Evolutionary conservation across 2,113 vertebrate genomes (phyloP).

Genomic region (Thomomys bottae): DNA sequence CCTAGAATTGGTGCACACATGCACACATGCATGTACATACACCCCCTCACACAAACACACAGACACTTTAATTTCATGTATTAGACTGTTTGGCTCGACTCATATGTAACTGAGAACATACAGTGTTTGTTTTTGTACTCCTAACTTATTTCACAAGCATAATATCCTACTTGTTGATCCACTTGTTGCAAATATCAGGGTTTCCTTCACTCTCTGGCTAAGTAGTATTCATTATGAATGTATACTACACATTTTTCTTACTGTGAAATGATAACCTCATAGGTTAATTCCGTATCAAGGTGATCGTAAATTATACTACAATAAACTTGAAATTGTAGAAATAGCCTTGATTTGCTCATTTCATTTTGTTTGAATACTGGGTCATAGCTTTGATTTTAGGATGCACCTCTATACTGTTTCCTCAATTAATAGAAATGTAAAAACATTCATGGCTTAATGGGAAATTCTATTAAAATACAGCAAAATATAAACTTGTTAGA

Average conservation of each 20-base stretch:
- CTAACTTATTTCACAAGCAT: not conserved
- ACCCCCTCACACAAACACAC: too few species aligned
- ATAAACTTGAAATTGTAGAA: too few species aligned
- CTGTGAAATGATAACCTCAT: not conserved
- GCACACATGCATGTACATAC: too few species aligned
- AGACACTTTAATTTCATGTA: too few species aligned
- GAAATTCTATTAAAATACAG: not conserved
- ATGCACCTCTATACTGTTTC: not conserved
- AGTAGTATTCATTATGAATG: not conserved
- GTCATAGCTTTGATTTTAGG: not conserved
- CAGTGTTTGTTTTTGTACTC: not conserved
- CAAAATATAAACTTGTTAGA: not conserved
- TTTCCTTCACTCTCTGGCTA: not conserved
- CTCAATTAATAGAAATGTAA: not conserved
- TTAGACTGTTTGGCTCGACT: too few species aligned
- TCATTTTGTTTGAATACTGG: not conserved
- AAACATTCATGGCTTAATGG: not conserved
- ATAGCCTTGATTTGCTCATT: not conserved
- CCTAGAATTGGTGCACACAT: too few species aligned
- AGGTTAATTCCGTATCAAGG: not conserved
- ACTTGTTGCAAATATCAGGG: not conserved
- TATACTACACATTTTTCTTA: not conserved
- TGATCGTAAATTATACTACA: not conserved
- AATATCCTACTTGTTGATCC: not conserved
- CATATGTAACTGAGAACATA: not conserved